Base-by-base conservation (phyloP, 2,888 invertebrate species). In the Cataglyphis albicans region DNA sequence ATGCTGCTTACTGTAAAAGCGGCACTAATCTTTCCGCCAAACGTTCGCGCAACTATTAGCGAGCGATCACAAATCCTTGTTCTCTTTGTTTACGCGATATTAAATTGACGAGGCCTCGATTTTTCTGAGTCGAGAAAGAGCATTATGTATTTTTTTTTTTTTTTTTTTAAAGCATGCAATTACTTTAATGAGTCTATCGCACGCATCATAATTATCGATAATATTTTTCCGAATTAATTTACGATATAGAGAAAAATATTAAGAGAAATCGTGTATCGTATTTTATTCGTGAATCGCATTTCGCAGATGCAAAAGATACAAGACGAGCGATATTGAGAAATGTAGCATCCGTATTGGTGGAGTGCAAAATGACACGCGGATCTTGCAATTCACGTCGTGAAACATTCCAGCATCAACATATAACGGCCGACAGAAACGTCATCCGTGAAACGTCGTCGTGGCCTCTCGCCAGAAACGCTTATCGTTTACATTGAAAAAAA, bases 1-100 rank as follows among this genome's bases (percentile, higher is more conserved):
- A 93, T 91, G 92, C 90, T 92, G 89, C 90, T 88, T 87, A 89
- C 89, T 86, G 88, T 88, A 87, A 87, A 88, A 83, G 80, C 78
- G 64, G 35, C 70, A 76, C 83, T 81, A 86, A 84, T 81, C 76
- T 80, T 59, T 63, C 35, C 29, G 63, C 25, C 61, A 72, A 76
- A 76, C 59, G 65, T 21, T 63, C 38, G 44, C 18, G 18, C 52
- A 63, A 63, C 63, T 68, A 70, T 78, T 70, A 68, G 41, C 32
- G 44, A 44, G 18, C 32, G 10, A 80, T 68, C 35, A 35, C 25
- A 59, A 80, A 61, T 59, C 12, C 57, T 67, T 10, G 15, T 25
- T 41, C 38, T 76, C 5, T 25, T 52, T 21, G n/a, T 2, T 44
- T 25, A 44, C 12, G 35, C 44, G 65, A 59, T 21, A 35, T 68